Base-by-base conservation (phyloP, 2,797 vertebrate genomes). In the Eidolon dupreanum region DNA sequence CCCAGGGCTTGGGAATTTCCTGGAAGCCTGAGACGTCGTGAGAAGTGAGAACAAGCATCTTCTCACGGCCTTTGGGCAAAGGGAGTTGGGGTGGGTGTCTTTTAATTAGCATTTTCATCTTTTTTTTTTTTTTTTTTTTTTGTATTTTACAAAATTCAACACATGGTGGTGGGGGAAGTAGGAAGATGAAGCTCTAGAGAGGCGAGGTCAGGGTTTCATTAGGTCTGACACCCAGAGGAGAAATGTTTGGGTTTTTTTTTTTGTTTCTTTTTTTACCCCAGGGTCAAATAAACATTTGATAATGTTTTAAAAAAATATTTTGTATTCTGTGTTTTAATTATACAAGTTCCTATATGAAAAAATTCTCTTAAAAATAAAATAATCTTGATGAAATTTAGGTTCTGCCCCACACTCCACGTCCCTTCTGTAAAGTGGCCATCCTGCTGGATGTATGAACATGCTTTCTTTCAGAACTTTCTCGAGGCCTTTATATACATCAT, bases 31-130 rank as follows among this genome's bases (percentile, higher is more conserved):
- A 92, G 38, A 9, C 65, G 51, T 91, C 88, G 6, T 93, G 96
- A 79, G 75, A 94, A 94, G 6, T 93, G 96, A 79, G 75, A 94
- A 94, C 86, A 83, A 59, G 28, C 65, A 55, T 89, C 87, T 91
- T 97, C 91, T 95, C 93, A 93, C 31, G 75, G 88, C 85, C 79
- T 83, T 61, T 43, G 31, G 43, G 70, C 87, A 90, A 85, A 87
- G 61, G 65, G 83, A 78, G 46, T n/a, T 41, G 61, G 61, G 36
- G 43, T 78, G 57, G 33, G 65, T 66, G 92, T 53, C 59, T 85
- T 71, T 43, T 88, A 77, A 96, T 95, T 89, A 82, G 38, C 61
- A 73, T 94, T 92, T 92, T 65, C 68, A 92, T 90, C 85, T 75
- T 73, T 88, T 90, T 46, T 43, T 43, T 43, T 88, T 90, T 46